Evolutionary conservation across 2,888 invertebrate species (phyloP).

Genomic region (Coecobrya sp.): DNA sequence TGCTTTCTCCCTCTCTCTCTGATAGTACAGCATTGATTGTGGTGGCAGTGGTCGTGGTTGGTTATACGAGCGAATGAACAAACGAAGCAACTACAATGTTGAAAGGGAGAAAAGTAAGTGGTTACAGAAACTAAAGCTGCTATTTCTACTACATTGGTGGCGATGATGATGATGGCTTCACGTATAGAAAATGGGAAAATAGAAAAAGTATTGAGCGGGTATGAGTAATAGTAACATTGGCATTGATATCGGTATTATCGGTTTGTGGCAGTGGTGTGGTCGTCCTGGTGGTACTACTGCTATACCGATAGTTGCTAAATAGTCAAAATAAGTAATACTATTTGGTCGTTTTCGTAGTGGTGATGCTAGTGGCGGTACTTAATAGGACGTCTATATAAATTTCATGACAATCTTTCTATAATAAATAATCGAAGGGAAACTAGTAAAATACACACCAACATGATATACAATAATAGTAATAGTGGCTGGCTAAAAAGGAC

Average conservation of each 20-base stretch:
- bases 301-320: background rate
- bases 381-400: background rate
- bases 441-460: background rate
- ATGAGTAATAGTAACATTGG: slow-evolving; percentile 53
- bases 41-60: slow-evolving; percentile 62
- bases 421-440: background rate
- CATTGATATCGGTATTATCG: slow-evolving; percentile 56
- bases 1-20: background rate
- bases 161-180: background rate
- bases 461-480: background rate
- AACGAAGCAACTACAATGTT: background rate
- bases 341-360: no score
- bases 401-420: background rate
- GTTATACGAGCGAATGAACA: slow-evolving; percentile 44
- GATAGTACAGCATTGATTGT: slow-evolving; percentile 66
- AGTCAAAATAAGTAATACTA: background rate
- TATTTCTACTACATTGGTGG: background rate
- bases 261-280: slow-evolving; percentile 28
- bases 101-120: slow-evolving; percentile 6
- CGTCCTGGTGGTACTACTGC: background rate
- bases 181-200: slow-evolving; percentile 15
- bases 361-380: no score
- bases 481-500: background rate
- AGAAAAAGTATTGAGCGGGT: background rate
- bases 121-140: background rate